Evolutionary conservation across 2,888 invertebrate species (phyloP).

Genomic region (Zhuqinia jingwanae): DNA sequence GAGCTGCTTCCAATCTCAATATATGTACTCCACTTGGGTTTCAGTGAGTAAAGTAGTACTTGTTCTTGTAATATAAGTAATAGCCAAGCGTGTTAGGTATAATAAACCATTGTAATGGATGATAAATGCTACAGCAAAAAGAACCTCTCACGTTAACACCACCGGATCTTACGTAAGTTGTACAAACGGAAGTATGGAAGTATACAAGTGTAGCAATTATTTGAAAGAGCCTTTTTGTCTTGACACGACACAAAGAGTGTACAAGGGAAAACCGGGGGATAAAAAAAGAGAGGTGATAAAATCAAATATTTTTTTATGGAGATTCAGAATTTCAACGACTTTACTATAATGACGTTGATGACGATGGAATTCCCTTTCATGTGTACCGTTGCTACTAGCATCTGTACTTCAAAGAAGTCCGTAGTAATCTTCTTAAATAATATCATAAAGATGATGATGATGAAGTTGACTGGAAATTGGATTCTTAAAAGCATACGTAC

Average conservation of each 20-base stretch:
- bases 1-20: not conserved
- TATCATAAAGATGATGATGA: slow-evolving; percentile 9
- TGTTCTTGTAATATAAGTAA: not conserved
- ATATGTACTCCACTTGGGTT: not conserved
- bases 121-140: too few species aligned
- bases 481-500: slow-evolving; percentile 6
- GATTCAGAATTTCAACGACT: not conserved
- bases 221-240: not conserved
- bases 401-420: slow-evolving; percentile 2
- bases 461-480: slow-evolving; percentile 30
- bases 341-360: not conserved
- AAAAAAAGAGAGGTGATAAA: slow-evolving; percentile 39
- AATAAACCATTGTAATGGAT: too few species aligned
- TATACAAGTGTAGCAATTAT: slow-evolving; percentile 10
- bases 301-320: slow-evolving; percentile 28
- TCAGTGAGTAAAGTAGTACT: slow-evolving; percentile 22
- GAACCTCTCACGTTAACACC: not conserved
- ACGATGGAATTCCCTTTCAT: not conserved
- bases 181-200: not conserved
- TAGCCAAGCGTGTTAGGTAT: too few species aligned
- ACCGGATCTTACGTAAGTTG: not conserved
- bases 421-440: not conserved
- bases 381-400: not conserved
- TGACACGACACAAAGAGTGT: too few species aligned
- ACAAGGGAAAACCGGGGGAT: not conserved